Conservation (phyloP, 2,113 vertebrate genomes). For the Echinops telfairi region DNA sequence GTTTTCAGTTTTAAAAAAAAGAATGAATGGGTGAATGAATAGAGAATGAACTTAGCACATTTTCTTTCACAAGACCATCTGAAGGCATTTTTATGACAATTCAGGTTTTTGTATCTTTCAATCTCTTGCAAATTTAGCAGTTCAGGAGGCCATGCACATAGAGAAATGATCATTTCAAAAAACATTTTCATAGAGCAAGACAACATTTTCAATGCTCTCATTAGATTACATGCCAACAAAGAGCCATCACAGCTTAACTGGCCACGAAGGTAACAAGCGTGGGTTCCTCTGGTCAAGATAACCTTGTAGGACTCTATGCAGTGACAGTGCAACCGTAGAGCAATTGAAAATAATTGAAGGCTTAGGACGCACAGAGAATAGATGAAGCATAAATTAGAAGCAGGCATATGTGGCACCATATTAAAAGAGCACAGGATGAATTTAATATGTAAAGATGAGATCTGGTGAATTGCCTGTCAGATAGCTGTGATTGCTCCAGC, state of each 20-base stretch:
- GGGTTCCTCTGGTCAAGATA: conserved; percentile 28
- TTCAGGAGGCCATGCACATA: not conserved
- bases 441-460: conserved; percentile 52
- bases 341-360: conserved; percentile 33
- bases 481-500: not conserved
- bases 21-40: too few relatives aligned
- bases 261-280: conserved; percentile 3
- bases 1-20: too few relatives aligned
- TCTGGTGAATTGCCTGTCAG: conserved; percentile 30
- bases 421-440: conserved; percentile 49
- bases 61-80: conserved; percentile 23
- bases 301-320: conserved; percentile 64
- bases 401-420: conserved; percentile 38
- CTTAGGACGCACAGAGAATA: conserved; percentile 50
- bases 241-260: conserved; percentile 10
- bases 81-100: not conserved
- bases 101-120: conserved; percentile 8
- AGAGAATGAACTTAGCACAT: not conserved
- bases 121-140: not conserved
- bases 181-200: conserved; percentile 30
- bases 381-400: conserved; percentile 61
- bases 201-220: not conserved
- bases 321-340: conserved; percentile 1
- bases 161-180: conserved; percentile 40
- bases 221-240: not conserved